These are phyloP conservation scores for Nipponia nippon DNA, from an alignment of 2,113 vertebrate genomes.

Conservation along the genomic window DNA sequence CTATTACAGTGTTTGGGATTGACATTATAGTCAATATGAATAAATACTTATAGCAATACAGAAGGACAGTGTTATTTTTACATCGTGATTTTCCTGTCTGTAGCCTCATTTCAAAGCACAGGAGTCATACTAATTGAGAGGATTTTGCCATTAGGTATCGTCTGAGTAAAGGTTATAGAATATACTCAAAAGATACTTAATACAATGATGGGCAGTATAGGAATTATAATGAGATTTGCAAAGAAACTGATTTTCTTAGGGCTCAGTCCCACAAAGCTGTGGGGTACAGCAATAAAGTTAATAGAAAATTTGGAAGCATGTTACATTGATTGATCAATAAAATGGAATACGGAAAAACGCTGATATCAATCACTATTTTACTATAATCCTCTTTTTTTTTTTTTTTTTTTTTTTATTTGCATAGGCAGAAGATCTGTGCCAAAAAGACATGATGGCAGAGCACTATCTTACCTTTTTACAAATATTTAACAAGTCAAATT, in stretches of 20 bases:
- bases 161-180: background rate
- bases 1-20: background rate
- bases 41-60: background rate
- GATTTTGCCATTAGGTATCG: background rate
- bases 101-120: background rate
- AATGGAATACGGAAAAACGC: background rate
- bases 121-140: background rate
- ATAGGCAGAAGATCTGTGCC: background rate
- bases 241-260: background rate
- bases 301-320: background rate
- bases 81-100: background rate
- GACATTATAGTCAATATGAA: background rate
- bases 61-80: background rate
- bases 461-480: background rate
- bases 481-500: slow-evolving; percentile 33
- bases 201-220: too few relatives aligned
- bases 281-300: background rate
- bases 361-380: background rate
- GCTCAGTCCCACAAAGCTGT: background rate
- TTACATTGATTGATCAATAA: background rate
- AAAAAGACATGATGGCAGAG: background rate
- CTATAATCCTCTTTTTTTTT: background rate
- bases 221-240: background rate
- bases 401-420: background rate
- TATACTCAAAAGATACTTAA: background rate